Evolutionary conservation across 2,113 vertebrate genomes (phyloP).

Genomic region (Elephas maximus): DNA sequence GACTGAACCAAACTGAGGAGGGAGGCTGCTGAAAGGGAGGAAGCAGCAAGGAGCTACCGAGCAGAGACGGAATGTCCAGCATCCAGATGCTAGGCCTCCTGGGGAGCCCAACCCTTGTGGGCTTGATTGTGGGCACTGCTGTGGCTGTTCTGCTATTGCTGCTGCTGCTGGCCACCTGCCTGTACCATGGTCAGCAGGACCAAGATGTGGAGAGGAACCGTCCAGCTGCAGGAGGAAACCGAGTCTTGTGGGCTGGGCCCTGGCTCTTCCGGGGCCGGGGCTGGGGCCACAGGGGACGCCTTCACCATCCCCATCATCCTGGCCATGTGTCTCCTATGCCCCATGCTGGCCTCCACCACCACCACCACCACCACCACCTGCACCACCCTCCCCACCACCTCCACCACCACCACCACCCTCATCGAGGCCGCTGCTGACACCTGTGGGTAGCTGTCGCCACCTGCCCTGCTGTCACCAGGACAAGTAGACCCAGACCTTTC

Average conservation of each 20-base stretch:
- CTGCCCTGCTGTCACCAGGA: background rate
- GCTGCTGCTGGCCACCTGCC: constrained; percentile 72
- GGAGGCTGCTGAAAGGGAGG: background rate
- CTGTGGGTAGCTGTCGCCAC: background rate
- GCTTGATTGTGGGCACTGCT: background rate
- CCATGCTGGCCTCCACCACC: background rate
- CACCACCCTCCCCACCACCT: background rate
- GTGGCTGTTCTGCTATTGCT: constrained; percentile 50
- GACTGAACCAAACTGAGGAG: constrained; percentile 34
- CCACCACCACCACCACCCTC: background rate
- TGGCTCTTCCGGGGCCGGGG: constrained; percentile 35
- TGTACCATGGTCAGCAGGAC: constrained; percentile 7
- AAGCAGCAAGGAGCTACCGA: background rate
- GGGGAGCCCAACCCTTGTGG: constrained; percentile 21
- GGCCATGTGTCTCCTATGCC: background rate
- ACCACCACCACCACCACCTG: background rate
- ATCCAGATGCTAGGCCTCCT: constrained; percentile 57
- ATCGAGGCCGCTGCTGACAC: background rate
- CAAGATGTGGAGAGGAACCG: constrained; percentile 60
- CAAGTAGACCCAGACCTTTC: background rate
- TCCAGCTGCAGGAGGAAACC: background rate
- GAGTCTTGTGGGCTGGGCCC: constrained; percentile 7
- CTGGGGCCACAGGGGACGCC: background rate
- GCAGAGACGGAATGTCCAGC: background rate
- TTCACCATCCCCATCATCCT: background rate